phyloP scores from a whole-genome alignment of 1,140 invertebrate species.

The Leptopilina clavipes region DNA sequence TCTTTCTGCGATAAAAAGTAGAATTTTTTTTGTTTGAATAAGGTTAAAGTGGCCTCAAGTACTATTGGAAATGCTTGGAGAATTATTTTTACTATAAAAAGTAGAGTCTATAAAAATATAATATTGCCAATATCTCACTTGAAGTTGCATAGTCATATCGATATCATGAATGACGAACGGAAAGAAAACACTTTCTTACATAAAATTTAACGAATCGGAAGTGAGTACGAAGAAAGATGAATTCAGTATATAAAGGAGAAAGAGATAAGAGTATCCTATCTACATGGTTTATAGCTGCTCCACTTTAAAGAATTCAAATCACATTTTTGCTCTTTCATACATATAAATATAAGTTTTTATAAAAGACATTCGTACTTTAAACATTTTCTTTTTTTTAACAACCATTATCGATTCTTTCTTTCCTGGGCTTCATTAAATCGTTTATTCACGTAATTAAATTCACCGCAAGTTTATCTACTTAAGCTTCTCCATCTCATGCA shows the following conservation, averaged over 20 bases:
- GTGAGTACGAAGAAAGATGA: constrained; percentile 9
- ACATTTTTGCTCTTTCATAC: constrained; percentile 9
- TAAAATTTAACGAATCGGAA: constrained; percentile 33
- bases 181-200: constrained; percentile 33
- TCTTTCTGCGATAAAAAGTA: no score
- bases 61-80: neutral
- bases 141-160: constrained; percentile 5
- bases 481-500: constrained; percentile 6
- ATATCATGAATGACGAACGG: constrained; percentile 24
- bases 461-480: constrained; percentile 13
- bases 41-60: neutral
- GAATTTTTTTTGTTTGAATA: neutral
- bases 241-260: constrained; percentile 1
- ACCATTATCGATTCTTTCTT: neutral
- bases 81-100: neutral
- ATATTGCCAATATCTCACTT: constrained; percentile 13
- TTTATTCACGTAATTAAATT: constrained; percentile 28
- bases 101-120: neutral
- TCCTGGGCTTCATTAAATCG: neutral
- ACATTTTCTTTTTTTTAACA: neutral
- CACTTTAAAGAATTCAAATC: constrained; percentile 15
- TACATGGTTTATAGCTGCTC: constrained; percentile 8
- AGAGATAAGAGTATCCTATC: neutral
- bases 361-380: neutral
- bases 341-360: neutral